These are phyloP conservation scores for Protodeltote pygarga DNA, from an alignment of 2,888 invertebrate genomes.

Conservation along the genomic window DNA sequence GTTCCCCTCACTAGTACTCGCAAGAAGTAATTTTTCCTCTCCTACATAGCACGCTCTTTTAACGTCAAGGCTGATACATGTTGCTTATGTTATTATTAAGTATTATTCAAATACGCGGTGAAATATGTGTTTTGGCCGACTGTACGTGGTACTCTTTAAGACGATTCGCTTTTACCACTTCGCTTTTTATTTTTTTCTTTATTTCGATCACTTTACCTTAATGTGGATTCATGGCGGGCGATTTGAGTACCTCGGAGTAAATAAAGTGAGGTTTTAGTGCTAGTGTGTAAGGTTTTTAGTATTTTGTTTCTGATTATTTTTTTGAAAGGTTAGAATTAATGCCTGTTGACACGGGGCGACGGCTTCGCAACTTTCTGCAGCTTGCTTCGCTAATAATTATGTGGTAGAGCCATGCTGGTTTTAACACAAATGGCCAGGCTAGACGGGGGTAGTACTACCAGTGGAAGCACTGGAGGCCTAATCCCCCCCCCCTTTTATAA, in stretches of 20 bases:
- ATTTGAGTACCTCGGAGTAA: conserved; percentile 6
- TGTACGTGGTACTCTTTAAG: conserved; percentile 41
- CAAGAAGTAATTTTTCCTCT: conserved; percentile 43
- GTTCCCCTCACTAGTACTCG: conserved; percentile 28
- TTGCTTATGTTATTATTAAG: conserved; percentile 53
- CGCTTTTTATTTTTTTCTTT: conserved; percentile 24
- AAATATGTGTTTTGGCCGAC: conserved; percentile 49
- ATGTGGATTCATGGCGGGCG: conserved; percentile 41
- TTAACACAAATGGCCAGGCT: no score
- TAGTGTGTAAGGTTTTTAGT: no score
- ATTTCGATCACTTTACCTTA: conserved; percentile 41
- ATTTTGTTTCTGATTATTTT: no score
- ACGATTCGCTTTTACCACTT: conserved; percentile 22
- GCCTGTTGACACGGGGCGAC: no score
- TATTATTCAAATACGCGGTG: conserved; percentile 53
- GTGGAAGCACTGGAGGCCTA: no score
- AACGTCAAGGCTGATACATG: conserved; percentile 47
- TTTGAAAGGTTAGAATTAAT: no score
- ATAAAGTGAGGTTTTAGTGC: conserved; percentile 1
- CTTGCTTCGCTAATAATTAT: no score
- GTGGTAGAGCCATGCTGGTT: no score
- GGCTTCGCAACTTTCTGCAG: no score
- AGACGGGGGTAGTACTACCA: no score
- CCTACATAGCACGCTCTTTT: conserved; percentile 25
- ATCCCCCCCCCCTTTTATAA: no score